Percentiles rank a stretch among this genome's conserved stretches.
phyloP scores from a whole-genome alignment of 2,113 vertebrate genomes.

The Larimichthys crocea region DNA sequence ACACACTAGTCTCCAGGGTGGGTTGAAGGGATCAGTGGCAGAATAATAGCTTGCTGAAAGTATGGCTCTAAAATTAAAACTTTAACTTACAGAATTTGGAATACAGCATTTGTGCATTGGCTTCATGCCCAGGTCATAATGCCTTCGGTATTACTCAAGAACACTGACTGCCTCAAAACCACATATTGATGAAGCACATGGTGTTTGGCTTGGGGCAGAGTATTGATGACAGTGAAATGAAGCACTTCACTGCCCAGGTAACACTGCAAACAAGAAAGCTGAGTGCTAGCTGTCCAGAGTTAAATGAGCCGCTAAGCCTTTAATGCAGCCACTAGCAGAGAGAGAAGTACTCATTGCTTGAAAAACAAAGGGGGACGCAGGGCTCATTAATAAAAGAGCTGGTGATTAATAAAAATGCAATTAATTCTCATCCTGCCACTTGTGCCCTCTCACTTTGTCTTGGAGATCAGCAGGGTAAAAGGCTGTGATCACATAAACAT shows the following conservation, averaged over 20 bases:
- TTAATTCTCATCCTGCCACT: constrained; percentile 55
- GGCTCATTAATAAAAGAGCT: constrained; percentile 54
- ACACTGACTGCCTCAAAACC: neutral
- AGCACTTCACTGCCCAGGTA: constrained; percentile 32
- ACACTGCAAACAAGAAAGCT: constrained; percentile 28
- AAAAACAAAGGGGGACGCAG: constrained; percentile 31
- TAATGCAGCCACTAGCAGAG: constrained; percentile 33
- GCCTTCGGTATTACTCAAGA: neutral
- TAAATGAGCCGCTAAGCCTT: constrained; percentile 60
- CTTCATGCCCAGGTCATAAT: constrained; percentile 2
- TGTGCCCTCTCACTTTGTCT: constrained; percentile 45
- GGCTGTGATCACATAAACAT: constrained; percentile 28
- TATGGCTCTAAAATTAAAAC: neutral
- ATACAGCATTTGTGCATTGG: neutral
- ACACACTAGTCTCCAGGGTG: neutral
- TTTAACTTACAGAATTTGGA: constrained; percentile 1
- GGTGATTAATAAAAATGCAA: constrained; percentile 63
- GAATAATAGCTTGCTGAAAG: neutral
- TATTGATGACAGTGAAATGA: constrained; percentile 13
- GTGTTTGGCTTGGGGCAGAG: neutral
- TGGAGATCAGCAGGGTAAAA: constrained; percentile 33
- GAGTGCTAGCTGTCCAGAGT: constrained; percentile 6
- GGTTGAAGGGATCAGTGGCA: neutral
- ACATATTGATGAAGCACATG: constrained; percentile 23
- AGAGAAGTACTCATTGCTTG: constrained; percentile 15